Base-by-base conservation (phyloP, 1,140 invertebrate genomes). In the Dryas iulia region DNA sequence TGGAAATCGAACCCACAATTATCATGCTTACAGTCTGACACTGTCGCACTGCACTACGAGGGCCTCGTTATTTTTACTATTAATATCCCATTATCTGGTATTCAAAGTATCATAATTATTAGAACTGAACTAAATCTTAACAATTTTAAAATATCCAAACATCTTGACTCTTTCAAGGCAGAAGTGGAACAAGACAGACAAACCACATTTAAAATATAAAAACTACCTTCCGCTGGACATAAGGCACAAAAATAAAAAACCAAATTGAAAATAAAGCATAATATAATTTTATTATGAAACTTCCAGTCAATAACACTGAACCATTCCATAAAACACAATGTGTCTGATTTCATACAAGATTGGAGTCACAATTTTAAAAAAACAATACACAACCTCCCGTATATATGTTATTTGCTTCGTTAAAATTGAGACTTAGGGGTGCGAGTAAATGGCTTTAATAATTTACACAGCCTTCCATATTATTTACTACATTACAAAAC, bases 251-350 rank as follows among this genome's bases (percentile, higher is more conserved):
- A 87, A 86, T 84, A 86, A 89, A 90, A 91, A 72, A 69, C 83
- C 77, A 77, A 76, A 72, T n/a, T 89, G 77, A 91, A 91, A 91
- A 91, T 91, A 89, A 90, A 91, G 89, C 89, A 91, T 91, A 89
- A 89, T 91, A 91, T 89, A 90, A 90, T 91, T 91, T 91, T 89
- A 89, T 91, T 91, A 91, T 83, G 86, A 89, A 91, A 91, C 79
- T 78, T 88, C 84, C 87, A 89, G 89, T 91, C 80, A 89, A 89
- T 86, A 90, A 89, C 87, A 91, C 87, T 91, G 89, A 91, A 89
- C 87, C 78, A 86, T 87, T 89, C 81, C 86, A 89, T 87, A 86
- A 84, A 90, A 84, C 76, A 84, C 77, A 83, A 79, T 81, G 81
- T 82, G 75, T 88, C 79, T 83, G 83, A 89, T 87, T 87, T 88